These are phyloP conservation scores for Thalassarche chlororhynchos DNA, from an alignment of 2,113 vertebrate species.

Conservation along the genomic window DNA sequence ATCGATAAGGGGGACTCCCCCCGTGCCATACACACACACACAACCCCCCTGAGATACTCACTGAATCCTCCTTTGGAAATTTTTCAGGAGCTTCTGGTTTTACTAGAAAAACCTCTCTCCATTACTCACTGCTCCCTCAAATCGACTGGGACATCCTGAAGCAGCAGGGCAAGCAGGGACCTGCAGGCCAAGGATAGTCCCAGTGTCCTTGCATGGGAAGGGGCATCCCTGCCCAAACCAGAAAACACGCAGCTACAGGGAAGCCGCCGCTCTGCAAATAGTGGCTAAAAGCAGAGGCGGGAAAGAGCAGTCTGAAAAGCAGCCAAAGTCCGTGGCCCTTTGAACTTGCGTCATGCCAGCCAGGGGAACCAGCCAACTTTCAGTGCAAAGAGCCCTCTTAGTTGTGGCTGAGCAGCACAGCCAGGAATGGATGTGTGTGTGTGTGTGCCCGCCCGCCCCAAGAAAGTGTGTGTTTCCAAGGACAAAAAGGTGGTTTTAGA, in stretches of 20 bases:
- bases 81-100: neutral
- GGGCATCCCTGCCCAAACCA: neutral
- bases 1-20: fast-evolving
- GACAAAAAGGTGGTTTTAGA: neutral
- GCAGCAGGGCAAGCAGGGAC: neutral
- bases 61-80: neutral
- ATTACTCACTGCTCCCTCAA: neutral
- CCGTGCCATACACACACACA: neutral
- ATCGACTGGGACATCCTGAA: fast-evolving
- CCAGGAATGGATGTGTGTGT: neutral
- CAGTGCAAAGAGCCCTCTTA: neutral
- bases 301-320: neutral
- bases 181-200: neutral
- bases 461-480: neutral
- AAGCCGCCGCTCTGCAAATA: neutral
- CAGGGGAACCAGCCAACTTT: neutral
- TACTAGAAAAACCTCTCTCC: neutral
- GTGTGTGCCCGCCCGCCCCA: fast-evolving
- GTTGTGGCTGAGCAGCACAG: neutral
- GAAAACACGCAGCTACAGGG: neutral
- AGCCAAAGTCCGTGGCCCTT: neutral
- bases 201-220: neutral
- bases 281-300: neutral
- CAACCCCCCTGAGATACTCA: fast-evolving
- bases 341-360: neutral